Evolutionary conservation across 2,797 vertebrate genomes (phyloP).

Genomic region (Echeneis naucrates): DNA sequence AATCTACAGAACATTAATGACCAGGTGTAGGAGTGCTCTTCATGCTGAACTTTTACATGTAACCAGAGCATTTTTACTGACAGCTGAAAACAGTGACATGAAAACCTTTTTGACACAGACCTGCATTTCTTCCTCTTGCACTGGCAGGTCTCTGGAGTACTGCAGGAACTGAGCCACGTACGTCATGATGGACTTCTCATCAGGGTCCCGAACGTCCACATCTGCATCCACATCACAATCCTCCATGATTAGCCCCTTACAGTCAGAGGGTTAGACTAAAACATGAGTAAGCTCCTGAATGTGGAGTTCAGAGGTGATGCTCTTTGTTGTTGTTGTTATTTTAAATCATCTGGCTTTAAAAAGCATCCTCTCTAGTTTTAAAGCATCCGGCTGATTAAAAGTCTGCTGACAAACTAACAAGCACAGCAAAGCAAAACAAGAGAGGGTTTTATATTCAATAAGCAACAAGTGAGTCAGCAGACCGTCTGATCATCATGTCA

Average conservation of each 20-base stretch:
- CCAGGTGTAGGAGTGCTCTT: not conserved
- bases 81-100: not conserved
- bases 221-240: conserved; percentile 83
- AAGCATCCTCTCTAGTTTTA: not conserved
- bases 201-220: conserved; percentile 91
- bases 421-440: conserved; percentile 44
- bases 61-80: not conserved
- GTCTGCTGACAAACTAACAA: conserved; percentile 7
- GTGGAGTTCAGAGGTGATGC: conserved; percentile 25
- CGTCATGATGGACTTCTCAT: conserved; percentile 99
- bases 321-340: not conserved
- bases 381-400: not conserved
- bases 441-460: conserved; percentile 48
- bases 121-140: conserved; percentile 81
- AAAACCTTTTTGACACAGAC: too few species aligned
- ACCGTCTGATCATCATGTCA: conserved; percentile 41
- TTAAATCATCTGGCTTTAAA: not conserved
- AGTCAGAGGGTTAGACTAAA: conserved; percentile 9
- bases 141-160: conserved; percentile 87
- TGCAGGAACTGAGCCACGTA: conserved; percentile 97
- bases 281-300: not conserved
- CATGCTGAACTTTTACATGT: not conserved
- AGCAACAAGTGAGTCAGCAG: conserved; percentile 67
- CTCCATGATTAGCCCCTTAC: conserved; percentile 55
- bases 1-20: not conserved